phyloP scores from a whole-genome alignment of 2,113 vertebrate species.

The Addax nasomaculatus region DNA sequence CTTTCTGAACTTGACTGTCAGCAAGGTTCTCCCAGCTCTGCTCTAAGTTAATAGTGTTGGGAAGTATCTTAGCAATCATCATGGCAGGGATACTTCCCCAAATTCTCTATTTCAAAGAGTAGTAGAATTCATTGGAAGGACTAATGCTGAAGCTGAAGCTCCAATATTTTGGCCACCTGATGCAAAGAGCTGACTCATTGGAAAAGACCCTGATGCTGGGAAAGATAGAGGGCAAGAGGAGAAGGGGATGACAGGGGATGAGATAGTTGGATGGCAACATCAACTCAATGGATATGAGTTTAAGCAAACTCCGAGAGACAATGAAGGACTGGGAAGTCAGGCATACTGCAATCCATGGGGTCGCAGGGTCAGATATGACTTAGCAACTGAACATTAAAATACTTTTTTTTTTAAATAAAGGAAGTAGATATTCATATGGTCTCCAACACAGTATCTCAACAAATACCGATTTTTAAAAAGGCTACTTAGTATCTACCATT shows the following conservation, averaged over 20 bases:
- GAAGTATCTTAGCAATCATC: background rate
- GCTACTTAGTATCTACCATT: background rate
- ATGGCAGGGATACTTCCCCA: background rate
- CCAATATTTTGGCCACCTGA: background rate
- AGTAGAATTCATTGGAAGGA: background rate
- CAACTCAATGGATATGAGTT: background rate
- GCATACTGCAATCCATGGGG: background rate
- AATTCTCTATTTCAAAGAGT: background rate
- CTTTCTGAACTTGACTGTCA: background rate
- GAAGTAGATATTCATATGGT: background rate
- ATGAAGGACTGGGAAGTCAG: background rate
- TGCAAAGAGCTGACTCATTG: background rate
- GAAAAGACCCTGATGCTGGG: background rate
- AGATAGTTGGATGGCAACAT: background rate
- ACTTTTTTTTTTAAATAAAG: background rate
- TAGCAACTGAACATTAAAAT: background rate
- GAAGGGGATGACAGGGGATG: background rate
- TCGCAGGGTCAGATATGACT: background rate
- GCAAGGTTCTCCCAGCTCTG: background rate
- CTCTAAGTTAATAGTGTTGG: background rate
- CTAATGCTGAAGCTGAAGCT: background rate
- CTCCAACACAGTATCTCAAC: background rate
- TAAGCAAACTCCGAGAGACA: background rate
- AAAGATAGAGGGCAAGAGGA: background rate
- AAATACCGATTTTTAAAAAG: conserved; percentile 4